Evolutionary conservation across 2,888 invertebrate genomes (phyloP).

Genomic region (Agrotis segetum): DNA sequence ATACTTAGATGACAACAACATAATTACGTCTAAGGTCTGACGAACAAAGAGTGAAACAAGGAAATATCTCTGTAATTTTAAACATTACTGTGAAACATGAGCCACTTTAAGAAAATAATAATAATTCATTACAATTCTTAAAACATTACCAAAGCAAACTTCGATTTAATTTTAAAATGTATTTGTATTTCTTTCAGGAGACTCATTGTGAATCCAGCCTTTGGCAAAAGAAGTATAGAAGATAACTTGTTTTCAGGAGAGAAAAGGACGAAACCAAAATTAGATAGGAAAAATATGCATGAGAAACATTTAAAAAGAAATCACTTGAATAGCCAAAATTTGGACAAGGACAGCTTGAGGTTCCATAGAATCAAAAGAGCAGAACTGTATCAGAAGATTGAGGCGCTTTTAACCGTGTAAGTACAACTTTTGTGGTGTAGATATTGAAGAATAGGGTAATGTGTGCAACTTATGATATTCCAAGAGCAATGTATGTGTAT

Average conservation of each 20-base stretch:
- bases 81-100: too few relatives aligned
- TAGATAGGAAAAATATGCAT: conserved; percentile 83
- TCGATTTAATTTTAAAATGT: too few relatives aligned
- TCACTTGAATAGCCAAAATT: conserved; percentile 75
- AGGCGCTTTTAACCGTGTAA: conserved; percentile 92
- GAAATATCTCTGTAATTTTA: too few relatives aligned
- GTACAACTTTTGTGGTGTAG: conserved; percentile 69
- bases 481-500: neutral
- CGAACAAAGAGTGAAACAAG: neutral
- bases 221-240: conserved; percentile 85
- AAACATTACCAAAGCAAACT: neutral
- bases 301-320: conserved; percentile 73
- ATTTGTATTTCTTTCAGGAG: conserved; percentile 13
- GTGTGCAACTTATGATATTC: neutral
- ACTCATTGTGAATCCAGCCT: conserved; percentile 85
- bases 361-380: conserved; percentile 92
- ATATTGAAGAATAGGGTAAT: neutral
- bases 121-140: neutral
- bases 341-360: conserved; percentile 79
- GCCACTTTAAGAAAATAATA: neutral
- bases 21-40: neutral
- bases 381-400: conserved; percentile 92
- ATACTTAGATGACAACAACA: neutral
- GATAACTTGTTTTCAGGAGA: conserved; percentile 61
- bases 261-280: conserved; percentile 76